Evolutionary conservation across 2,888 invertebrate species (phyloP).

Genomic region (Athalia rosae): DNA sequence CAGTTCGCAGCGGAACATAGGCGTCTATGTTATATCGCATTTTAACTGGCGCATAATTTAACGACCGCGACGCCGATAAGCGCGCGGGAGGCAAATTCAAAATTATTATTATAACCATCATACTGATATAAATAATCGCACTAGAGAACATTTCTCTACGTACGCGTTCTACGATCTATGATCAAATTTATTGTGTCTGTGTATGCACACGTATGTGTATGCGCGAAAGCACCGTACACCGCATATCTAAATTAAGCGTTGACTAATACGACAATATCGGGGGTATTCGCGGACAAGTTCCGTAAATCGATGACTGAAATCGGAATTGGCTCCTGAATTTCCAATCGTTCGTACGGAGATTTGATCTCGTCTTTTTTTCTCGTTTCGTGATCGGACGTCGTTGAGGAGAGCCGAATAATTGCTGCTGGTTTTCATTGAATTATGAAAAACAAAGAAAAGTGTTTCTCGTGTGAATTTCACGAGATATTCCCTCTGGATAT

Average conservation of each 20-base stretch:
- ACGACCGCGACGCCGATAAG: not conserved
- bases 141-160: too few species aligned
- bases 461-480: too few species aligned
- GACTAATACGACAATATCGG: slow-evolving; percentile 11
- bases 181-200: not conserved
- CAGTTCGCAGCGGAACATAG: not conserved
- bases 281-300: slow-evolving; percentile 1
- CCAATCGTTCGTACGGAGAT: too few species aligned
- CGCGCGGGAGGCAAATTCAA: not conserved
- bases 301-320: slow-evolving; percentile 23
- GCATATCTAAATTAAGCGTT: slow-evolving; percentile 14
- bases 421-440: too few species aligned
- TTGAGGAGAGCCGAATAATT: too few species aligned
- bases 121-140: not conserved
- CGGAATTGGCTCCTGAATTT: not conserved
- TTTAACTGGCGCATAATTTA: not conserved
- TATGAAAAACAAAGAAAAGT: too few species aligned
- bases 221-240: not conserved
- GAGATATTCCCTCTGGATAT: not conserved
- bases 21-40: not conserved
- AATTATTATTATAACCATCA: slow-evolving; percentile 24
- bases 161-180: not conserved
- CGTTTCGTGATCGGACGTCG: too few species aligned
- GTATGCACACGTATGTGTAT: not conserved
- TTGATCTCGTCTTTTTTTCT: too few species aligned